These are phyloP conservation scores for Antitype chi DNA, from an alignment of 2,888 invertebrate genomes.

Conservation along the genomic window DNA sequence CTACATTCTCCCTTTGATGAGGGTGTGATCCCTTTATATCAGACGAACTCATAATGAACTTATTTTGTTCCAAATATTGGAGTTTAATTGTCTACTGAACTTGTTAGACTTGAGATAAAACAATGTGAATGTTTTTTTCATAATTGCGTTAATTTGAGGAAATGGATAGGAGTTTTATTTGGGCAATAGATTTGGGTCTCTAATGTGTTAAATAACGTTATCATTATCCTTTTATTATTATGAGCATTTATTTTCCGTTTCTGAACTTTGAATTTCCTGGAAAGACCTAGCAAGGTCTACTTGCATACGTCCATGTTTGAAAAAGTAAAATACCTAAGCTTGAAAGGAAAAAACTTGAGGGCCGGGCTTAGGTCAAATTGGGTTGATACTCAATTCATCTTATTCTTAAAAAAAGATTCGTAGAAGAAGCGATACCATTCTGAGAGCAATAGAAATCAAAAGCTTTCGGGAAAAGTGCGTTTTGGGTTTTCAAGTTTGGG, in stretches of 20 bases:
- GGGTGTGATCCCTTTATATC: slow-evolving; percentile 71
- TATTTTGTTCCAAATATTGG: slow-evolving; percentile 72
- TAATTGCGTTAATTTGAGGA: slow-evolving; percentile 33
- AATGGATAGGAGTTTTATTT: slow-evolving; percentile 25
- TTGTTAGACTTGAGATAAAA: slow-evolving; percentile 40
- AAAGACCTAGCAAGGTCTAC: background rate
- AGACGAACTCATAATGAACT: slow-evolving; percentile 75
- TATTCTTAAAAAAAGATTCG: background rate
- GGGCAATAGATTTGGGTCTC: background rate
- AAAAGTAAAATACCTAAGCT: background rate
- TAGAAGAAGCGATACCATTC: slow-evolving; percentile 6
- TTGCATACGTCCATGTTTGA: too few relatives aligned
- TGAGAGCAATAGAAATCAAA: slow-evolving; percentile 13
- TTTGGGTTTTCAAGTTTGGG: background rate
- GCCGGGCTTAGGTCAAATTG: background rate
- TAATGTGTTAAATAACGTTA: background rate
- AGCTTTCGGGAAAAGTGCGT: background rate
- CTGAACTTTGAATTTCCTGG: background rate
- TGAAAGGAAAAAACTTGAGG: background rate
- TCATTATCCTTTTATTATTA: background rate
- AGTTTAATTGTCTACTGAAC: slow-evolving; percentile 67
- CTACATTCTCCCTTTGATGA: slow-evolving; percentile 64
- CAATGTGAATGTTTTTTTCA: slow-evolving; percentile 43
- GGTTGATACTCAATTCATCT: background rate
- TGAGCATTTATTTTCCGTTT: background rate